Evolutionary conservation across 2,888 invertebrate species (phyloP), one percentile per base, ranked within the genome.

Genomic region (Odiellus spinosus): DNA sequence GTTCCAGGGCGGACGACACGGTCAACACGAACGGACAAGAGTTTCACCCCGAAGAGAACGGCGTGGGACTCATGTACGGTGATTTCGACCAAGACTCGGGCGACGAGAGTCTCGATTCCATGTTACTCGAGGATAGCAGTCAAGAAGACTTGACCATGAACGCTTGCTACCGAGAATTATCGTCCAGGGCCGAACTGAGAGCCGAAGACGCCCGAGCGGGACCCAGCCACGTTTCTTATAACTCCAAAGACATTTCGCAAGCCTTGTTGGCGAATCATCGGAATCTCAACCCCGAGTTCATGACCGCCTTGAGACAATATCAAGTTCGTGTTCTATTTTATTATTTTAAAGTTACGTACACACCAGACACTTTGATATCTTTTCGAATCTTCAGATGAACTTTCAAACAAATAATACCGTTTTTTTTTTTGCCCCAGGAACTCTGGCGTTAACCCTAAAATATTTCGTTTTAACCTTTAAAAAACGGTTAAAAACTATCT

Each of bases 191-290:
- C 48, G 60, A 63, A 45, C 53, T 67, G 3, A 50, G 50, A 4
- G 50, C 51, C 39, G 45, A 55, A 49, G 42, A 51, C 35, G 45
- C 55, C 42, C 34, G 51, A 8, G 45, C 47, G 34, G 12, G 49
- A 47, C 40, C 45, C 21, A 20, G 44, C 44, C 11, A 61, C 61
- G 6, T 44, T 46, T 8, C 45, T 47, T 2, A 49, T 11, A 45
- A 41, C 6, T 44, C 47, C 50, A 14, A 47, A 50, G 63, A 69
- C 51, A 61, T 64, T 3, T 66, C 69, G 8, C 63, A 76, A 65
- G 76, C 76, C 1, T 68, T 80, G 45, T 63, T 76, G 34, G 64
- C 65, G 12, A 77, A 78, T 59, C 74, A 73, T 59, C 65, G 70
- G 42, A 67, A 68, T 58, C 70, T 77, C 61, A 67, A 75, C 54